These are phyloP conservation scores for Cyrtorhinus lividipennis DNA, from an alignment of 1,140 invertebrate species.

Conservation along the genomic window DNA sequence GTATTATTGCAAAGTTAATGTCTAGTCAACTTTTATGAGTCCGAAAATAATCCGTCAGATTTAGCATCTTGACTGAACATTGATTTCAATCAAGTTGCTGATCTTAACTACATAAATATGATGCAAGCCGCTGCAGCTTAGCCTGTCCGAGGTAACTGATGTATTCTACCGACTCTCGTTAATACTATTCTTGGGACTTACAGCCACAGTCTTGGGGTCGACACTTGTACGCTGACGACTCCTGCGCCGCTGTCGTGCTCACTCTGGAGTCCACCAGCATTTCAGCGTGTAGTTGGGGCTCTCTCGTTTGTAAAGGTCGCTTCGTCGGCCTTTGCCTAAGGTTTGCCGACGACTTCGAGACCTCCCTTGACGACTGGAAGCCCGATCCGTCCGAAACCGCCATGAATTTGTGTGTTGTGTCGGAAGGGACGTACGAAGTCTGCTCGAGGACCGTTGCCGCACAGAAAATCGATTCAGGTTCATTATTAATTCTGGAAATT, in stretches of 20 bases:
- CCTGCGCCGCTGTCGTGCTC: conserved; percentile 78
- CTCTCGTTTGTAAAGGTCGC: conserved; percentile 56
- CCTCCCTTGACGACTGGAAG: conserved; percentile 93
- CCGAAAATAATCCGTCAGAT: too few relatives aligned
- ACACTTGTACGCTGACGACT: conserved; percentile 55
- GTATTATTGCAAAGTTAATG: too few relatives aligned
- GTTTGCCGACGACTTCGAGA: conserved; percentile 94
- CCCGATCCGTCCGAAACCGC: conserved; percentile 62
- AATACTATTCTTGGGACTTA: too few relatives aligned
- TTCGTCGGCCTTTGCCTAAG: conserved; percentile 78
- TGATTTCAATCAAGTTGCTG: too few relatives aligned
- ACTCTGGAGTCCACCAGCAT: conserved; percentile 90
- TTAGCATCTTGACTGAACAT: too few relatives aligned
- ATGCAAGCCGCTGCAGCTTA: too few relatives aligned
- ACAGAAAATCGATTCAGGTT: conserved; percentile 47
- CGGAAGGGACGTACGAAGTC: conserved; percentile 95
- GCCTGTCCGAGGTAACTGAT: too few relatives aligned
- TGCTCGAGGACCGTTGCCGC: conserved; percentile 79
- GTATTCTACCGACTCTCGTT: too few relatives aligned
- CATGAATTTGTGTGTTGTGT: conserved; percentile 92
- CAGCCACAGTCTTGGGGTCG: conserved; percentile 37
- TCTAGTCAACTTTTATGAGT: too few relatives aligned
- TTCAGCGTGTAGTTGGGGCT: conserved; percentile 64
- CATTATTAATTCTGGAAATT: not conserved
- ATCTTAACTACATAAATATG: too few relatives aligned